A percentile compares a stretch with the other conserved stretches of the same genome.
Evolutionary conservation across 2,113 vertebrate species (phyloP).

Genomic region (Tragelaphus buxtoni): DNA sequence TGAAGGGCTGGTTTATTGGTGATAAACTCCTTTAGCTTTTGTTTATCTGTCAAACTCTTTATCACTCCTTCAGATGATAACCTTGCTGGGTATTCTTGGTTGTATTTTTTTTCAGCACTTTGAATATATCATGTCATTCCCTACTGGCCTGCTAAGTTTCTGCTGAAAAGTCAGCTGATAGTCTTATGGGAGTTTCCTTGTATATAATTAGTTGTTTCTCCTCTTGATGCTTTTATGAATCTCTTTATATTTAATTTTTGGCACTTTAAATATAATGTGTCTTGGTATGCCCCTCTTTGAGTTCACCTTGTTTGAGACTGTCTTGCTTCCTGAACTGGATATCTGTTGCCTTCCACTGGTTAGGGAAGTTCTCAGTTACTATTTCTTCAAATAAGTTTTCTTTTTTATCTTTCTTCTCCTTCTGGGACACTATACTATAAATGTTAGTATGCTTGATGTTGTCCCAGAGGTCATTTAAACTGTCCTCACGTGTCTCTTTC

Average conservation of each 20-base stretch:
- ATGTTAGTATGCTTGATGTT: not conserved
- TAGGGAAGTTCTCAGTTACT: not conserved
- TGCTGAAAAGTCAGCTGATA: not conserved
- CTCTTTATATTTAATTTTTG: not conserved
- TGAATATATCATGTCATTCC: not conserved
- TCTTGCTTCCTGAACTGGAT: not conserved
- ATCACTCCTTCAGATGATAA: not conserved
- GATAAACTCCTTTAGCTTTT: not conserved
- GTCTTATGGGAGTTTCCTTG: not conserved
- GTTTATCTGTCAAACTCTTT: not conserved
- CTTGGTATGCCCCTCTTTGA: not conserved
- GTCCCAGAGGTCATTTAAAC: not conserved
- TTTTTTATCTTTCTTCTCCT: not conserved
- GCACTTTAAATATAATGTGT: not conserved
- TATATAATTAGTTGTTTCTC: not conserved
- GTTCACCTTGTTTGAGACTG: not conserved
- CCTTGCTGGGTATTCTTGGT: not conserved
- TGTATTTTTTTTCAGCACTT: not conserved
- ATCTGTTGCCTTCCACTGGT: not conserved
- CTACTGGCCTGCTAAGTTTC: not conserved
- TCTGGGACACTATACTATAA: not conserved
- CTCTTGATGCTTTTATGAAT: not conserved
- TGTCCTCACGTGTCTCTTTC: not conserved
- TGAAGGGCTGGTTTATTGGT: not conserved
- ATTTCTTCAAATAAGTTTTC: not conserved